These are phyloP conservation scores for Drosophila atroscutellata DNA, from an alignment of 2,888 invertebrate species.

Conservation along the genomic window DNA sequence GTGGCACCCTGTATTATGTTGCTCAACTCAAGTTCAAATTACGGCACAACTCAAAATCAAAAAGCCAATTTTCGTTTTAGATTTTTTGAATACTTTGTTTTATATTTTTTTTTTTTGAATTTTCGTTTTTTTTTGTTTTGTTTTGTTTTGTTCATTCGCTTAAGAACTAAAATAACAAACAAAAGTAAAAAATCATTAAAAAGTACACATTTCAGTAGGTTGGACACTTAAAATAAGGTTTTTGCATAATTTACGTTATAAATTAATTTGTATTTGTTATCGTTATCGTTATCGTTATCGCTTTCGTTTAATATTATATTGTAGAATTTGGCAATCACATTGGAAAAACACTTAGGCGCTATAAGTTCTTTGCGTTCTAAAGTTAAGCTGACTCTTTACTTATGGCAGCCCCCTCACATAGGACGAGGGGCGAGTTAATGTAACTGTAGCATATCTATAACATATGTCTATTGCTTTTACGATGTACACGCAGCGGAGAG, in stretches of 20 bases:
- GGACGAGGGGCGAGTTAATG: constrained; percentile 19
- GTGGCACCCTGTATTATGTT: background rate
- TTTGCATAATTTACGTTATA: constrained; percentile 43
- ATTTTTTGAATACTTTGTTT: constrained; percentile 55
- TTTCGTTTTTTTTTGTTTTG: constrained; percentile 16
- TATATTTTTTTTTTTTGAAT: constrained; percentile 26
- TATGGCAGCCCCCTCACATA: constrained; percentile 52
- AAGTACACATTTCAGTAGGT: constrained; percentile 46
- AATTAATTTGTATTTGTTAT: constrained; percentile 47
- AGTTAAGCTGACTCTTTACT: constrained; percentile 44
- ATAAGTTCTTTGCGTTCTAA: constrained; percentile 74
- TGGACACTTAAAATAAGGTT: constrained; percentile 26
- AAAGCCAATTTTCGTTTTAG: constrained; percentile 45
- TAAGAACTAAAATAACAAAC: constrained; percentile 79
- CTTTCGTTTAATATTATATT: constrained; percentile 45
- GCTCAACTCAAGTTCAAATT: constrained; percentile 9
- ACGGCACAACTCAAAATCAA: constrained; percentile 31
- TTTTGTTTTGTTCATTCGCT: constrained; percentile 34
- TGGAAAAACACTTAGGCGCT: constrained; percentile 78
- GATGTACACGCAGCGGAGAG: constrained; percentile 71
- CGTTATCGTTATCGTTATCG: constrained; percentile 7
- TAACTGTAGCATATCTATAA: constrained; percentile 34
- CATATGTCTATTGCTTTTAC: constrained; percentile 73
- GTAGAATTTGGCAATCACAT: constrained; percentile 81
- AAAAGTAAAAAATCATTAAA: constrained; percentile 59